Base-by-base conservation (phyloP, 2,113 vertebrate genomes). In the Promerops cafer region DNA sequence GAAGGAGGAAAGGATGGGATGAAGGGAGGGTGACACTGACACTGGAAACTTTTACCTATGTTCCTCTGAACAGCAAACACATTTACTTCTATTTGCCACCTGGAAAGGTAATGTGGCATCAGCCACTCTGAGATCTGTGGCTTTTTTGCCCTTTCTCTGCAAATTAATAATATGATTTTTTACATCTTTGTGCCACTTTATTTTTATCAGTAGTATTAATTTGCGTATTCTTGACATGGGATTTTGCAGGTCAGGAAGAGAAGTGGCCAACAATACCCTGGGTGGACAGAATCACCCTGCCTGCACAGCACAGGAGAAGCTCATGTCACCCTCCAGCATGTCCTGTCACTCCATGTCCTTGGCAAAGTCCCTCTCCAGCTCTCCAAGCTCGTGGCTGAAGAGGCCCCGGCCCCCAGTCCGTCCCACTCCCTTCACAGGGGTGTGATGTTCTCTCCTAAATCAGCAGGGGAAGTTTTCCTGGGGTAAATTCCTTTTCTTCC, bases 41-140 rank as follows among this genome's bases (percentile, higher is more conserved):
- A 16, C 59, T 81, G 40, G 35, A 39, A 75, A 49, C 30, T 61
- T 94, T 64, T 71, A 63, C 6, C 16, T 7, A 1, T 52, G 75
- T 53, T 71, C 75, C 63, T 96, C 83, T 94, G 84, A 92, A 93
- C 95, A 96, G 65, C 50, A 90, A 88, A 72, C 60, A 63, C 16
- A 39, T 93, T 89, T 78, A 50, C 71, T 75, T 45, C 13, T 45
- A 45, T 65, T 24, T 90, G 76, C 39, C 70, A 33, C 60, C 54
- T 81, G 64, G 47, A 64, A 84, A 96, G 94, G 87, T 30, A 54
- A 87, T 37, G 31, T 2, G 45, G 69, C 80, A 69, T 39, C 68
- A 64, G 35, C 39, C 42, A 5, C 74, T 75, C 89, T 33, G 76
- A 75, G 54, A 24, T 59, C 44, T 40, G 70, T 71, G 64, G 28